Conservation (phyloP, 2,113 vertebrate species). For the Dicerorhinus sumatrensis region DNA sequence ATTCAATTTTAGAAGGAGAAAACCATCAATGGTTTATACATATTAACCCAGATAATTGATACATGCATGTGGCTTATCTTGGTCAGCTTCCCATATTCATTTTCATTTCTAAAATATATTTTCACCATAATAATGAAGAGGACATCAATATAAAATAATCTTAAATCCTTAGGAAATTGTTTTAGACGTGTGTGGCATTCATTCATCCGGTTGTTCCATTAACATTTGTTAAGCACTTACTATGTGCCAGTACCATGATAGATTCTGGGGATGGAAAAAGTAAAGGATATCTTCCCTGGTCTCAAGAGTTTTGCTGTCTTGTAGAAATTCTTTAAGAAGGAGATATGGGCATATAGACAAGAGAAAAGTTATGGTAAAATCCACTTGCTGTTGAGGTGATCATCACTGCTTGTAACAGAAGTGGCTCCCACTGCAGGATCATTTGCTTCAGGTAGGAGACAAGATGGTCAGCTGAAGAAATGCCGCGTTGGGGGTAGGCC, state of each 20-base stretch:
- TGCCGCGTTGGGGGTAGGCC: fast-evolving
- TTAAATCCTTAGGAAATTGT: background rate
- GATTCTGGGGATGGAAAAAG: background rate
- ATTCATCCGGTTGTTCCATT: background rate
- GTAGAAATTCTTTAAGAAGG: background rate
- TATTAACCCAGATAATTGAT: background rate
- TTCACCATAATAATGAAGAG: background rate
- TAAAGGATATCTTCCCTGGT: background rate
- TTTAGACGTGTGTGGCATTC: background rate
- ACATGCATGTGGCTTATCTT: background rate
- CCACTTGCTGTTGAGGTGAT: background rate
- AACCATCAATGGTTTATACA: background rate
- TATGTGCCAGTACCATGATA: background rate
- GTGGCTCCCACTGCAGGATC: fast-evolving
- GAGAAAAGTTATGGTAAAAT: background rate
- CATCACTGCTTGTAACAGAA: background rate
- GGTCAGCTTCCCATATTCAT: background rate
- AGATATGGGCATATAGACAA: background rate
- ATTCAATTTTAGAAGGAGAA: background rate
- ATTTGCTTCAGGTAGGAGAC: background rate
- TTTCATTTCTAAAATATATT: background rate
- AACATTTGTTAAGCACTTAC: background rate
- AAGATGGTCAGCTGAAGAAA: background rate
- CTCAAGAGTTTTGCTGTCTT: background rate
- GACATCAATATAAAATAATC: background rate